Evolutionary conservation across 2,113 vertebrate genomes (phyloP).

Genomic region (Mesitornis unicolor): DNA sequence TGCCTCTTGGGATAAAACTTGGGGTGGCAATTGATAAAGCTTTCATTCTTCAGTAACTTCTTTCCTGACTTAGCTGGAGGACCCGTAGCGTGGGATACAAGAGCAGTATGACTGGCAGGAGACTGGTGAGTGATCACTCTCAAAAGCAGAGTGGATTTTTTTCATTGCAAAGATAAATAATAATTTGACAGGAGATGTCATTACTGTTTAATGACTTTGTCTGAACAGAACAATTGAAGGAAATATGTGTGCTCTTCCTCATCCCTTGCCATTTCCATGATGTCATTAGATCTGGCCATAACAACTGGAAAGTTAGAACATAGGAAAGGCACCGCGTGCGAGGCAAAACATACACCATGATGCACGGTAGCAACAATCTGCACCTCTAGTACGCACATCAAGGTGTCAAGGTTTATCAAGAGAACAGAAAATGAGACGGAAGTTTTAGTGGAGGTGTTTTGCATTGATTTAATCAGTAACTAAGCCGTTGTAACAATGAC

Average conservation of each 20-base stretch:
- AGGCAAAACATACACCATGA: background rate
- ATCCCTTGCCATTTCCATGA: slow-evolving; percentile 45
- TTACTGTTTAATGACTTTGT: slow-evolving; percentile 50
- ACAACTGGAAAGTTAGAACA: slow-evolving; percentile 27
- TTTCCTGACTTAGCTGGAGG: background rate
- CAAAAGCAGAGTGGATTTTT: background rate
- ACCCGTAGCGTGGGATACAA: background rate
- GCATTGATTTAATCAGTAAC: background rate
- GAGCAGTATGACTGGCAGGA: background rate
- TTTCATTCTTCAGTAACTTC: background rate
- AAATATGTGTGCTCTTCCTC: slow-evolving; percentile 53
- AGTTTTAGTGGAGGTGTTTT: background rate
- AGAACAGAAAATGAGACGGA: background rate
- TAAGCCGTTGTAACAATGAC: background rate
- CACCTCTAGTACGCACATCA: background rate
- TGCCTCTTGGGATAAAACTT: background rate
- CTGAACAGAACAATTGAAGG: slow-evolving; percentile 58
- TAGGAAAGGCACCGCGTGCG: background rate
- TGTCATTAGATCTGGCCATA: slow-evolving; percentile 42
- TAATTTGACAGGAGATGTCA: slow-evolving; percentile 54
- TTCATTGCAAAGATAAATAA: slow-evolving; percentile 34
- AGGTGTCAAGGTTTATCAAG: background rate
- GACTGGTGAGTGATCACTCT: background rate
- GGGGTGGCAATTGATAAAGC: background rate
- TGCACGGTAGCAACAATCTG: accelerated